Conservation (phyloP, 1,140 invertebrate genomes). For the Philotrypesis tridentata region DNA sequence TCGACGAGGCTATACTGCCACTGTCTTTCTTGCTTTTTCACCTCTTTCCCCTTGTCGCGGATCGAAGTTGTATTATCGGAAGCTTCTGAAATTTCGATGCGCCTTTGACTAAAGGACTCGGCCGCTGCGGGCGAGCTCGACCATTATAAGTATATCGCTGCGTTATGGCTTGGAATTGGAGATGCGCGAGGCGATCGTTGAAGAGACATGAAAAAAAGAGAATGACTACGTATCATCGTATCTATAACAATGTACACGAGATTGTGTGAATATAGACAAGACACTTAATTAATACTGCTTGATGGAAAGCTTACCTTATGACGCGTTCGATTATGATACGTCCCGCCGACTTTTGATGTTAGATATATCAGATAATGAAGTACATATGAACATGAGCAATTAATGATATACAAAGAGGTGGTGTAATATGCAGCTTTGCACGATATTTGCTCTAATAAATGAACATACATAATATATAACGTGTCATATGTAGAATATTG, state of each 20-base stretch:
- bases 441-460: background rate
- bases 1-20: background rate
- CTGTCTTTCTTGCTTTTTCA: background rate
- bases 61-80: background rate
- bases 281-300: slow-evolving; percentile 5
- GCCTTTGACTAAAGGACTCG: background rate
- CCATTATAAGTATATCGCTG: background rate
- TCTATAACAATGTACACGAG: background rate
- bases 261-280: background rate
- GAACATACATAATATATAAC: background rate
- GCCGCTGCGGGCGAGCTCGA: too few relatives aligned
- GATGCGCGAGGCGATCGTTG: background rate
- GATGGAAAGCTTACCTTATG: slow-evolving; percentile 10
- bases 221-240: background rate
- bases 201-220: background rate
- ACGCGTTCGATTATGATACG: background rate
- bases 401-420: background rate
- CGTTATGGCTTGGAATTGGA: background rate
- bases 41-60: background rate
- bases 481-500: background rate
- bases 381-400: background rate
- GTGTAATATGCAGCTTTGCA: background rate
- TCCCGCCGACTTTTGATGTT: background rate
- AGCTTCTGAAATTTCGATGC: background rate
- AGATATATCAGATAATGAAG: background rate